A percentile compares a stretch with the other conserved stretches of the same genome.
Evolutionary conservation across 2,888 invertebrate genomes (phyloP).

Genomic region (Sarcophaga variegata): DNA sequence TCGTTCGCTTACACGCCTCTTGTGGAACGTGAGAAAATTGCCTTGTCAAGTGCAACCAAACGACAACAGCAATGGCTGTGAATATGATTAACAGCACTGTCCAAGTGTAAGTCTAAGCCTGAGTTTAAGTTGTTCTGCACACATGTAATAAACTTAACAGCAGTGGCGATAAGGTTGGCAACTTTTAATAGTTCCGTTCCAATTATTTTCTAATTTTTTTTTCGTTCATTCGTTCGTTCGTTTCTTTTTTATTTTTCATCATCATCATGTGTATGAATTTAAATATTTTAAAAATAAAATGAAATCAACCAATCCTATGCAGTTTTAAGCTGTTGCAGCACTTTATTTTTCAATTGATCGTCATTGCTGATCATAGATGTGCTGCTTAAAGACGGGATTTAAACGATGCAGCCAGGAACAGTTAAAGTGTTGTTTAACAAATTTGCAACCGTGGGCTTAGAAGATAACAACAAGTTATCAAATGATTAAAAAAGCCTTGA

Average conservation of each 20-base stretch:
- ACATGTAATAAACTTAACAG: conserved; percentile 48
- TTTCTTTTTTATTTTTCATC: conserved; percentile 23
- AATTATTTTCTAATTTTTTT: conserved; percentile 60
- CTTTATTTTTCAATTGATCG: conserved; percentile 27
- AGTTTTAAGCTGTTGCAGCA: not conserved
- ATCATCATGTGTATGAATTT: conserved; percentile 1
- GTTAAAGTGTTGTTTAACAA: conserved; percentile 22
- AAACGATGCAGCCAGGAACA: too few species aligned
- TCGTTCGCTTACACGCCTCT: conserved; percentile 26
- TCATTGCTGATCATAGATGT: not conserved
- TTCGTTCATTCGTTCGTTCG: not conserved
- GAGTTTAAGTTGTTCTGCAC: conserved; percentile 33
- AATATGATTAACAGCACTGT: conserved; percentile 35
- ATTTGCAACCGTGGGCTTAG: not conserved
- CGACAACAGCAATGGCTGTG: not conserved
- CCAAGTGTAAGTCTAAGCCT: not conserved
- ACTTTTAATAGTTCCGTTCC: conserved; percentile 70
- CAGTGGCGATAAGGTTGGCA: conserved; percentile 60
- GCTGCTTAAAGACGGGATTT: too few species aligned
- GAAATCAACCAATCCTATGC: too few species aligned
- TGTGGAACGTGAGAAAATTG: conserved; percentile 55
- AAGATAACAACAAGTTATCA: not conserved
- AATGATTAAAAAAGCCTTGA: not conserved
- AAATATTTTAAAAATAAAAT: conserved; percentile 24
- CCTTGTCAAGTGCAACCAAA: conserved; percentile 11